These are phyloP conservation scores for Labeo rohita DNA, from an alignment of 2,113 vertebrate genomes.

Conservation along the genomic window DNA sequence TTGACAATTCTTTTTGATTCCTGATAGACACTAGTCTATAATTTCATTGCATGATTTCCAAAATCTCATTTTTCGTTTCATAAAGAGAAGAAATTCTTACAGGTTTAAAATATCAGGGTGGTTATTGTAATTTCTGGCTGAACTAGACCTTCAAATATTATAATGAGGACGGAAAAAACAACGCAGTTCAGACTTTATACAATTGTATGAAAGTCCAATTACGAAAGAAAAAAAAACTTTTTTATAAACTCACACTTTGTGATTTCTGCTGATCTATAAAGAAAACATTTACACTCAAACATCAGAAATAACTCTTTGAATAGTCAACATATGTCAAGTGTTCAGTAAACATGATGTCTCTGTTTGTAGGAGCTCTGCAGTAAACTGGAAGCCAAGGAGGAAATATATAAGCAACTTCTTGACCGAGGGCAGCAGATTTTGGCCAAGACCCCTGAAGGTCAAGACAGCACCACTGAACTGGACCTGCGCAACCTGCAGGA, in stretches of 20 bases:
- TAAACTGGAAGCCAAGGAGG: constrained; percentile 88
- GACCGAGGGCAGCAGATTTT: constrained; percentile 89
- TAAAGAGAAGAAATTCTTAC: background rate
- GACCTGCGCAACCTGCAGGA: constrained; percentile 92
- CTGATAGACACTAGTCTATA: background rate
- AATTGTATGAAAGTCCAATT: background rate
- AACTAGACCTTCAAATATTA: background rate
- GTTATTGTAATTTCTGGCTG: background rate
- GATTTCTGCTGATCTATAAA: background rate
- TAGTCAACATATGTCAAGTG: background rate
- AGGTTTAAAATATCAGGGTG: background rate
- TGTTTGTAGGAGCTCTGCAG: constrained; percentile 87
- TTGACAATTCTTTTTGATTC: background rate
- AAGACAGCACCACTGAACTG: constrained; percentile 89
- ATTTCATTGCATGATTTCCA: background rate
- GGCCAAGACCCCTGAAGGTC: constrained; percentile 79
- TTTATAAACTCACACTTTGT: background rate
- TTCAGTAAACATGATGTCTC: background rate
- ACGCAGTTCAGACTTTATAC: background rate
- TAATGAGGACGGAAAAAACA: background rate
- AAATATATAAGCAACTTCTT: constrained; percentile 83
- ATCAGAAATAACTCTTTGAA: background rate
- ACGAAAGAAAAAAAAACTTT: background rate
- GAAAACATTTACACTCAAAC: too few species aligned
- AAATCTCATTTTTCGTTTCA: background rate